Conservation (phyloP, 2,797 vertebrate genomes). For the Alauda arvensis region DNA sequence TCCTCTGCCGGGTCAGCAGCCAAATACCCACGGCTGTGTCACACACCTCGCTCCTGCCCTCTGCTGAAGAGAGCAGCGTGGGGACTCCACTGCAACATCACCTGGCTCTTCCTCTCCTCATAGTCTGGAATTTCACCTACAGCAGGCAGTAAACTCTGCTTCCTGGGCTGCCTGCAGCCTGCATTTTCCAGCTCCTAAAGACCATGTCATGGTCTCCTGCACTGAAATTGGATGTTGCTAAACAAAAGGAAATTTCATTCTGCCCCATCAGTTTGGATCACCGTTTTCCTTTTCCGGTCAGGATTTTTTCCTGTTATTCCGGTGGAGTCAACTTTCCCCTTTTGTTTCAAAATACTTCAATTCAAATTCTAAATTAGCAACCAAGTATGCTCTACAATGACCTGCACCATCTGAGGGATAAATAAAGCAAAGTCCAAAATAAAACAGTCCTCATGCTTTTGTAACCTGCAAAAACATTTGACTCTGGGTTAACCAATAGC, state of each 20-base stretch:
- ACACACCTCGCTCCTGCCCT: not conserved
- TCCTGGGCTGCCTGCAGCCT: not conserved
- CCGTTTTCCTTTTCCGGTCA: rapidly evolving
- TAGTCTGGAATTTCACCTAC: not conserved
- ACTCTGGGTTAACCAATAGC: not conserved
- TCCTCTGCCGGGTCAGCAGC: rapidly evolving
- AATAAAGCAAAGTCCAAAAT: not conserved
- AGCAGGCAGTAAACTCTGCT: not conserved
- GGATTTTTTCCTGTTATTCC: not conserved
- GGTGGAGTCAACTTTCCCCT: not conserved
- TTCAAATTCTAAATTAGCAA: not conserved
- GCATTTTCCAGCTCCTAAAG: not conserved
- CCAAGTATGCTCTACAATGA: not conserved
- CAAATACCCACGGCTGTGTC: not conserved
- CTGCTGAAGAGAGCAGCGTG: not conserved
- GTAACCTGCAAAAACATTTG: not conserved
- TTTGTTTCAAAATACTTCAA: not conserved
- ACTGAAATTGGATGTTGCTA: not conserved
- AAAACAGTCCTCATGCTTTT: not conserved
- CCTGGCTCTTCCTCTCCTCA: not conserved
- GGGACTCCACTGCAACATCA: not conserved
- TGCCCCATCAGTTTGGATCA: conserved; percentile 15
- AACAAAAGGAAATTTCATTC: conserved; percentile 23
- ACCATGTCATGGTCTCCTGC: not conserved
- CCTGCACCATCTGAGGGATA: not conserved